These are phyloP conservation scores for Engystomops pustulosus DNA, from an alignment of 2,113 vertebrate species.

Conservation along the genomic window DNA sequence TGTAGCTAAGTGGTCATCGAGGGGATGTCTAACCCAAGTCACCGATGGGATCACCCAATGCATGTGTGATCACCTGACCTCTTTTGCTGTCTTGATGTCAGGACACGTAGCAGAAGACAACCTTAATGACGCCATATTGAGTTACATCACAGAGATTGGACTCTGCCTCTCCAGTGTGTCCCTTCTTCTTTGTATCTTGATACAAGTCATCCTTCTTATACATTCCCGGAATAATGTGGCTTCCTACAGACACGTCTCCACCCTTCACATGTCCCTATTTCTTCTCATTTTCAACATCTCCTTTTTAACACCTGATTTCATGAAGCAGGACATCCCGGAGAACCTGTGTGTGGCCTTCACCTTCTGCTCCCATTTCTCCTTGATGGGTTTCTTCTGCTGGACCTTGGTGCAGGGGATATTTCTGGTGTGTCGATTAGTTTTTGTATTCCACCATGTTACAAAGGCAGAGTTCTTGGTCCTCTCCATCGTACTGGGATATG, in stretches of 20 bases:
- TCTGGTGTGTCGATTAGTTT: neutral
- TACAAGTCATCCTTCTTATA: neutral
- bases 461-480: slow-evolving; percentile 19
- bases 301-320: neutral
- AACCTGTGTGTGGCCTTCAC: neutral
- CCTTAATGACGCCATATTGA: neutral
- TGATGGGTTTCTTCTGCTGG: slow-evolving; percentile 28
- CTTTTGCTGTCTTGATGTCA: slow-evolving; percentile 32
- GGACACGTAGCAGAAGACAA: neutral
- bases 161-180: slow-evolving; percentile 26
- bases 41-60: neutral
- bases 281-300: neutral
- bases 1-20: neutral
- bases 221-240: neutral
- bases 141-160: neutral
- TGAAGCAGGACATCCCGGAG: neutral
- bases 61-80: neutral
- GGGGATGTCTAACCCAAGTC: slow-evolving; percentile 12
- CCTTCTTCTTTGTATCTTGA: neutral
- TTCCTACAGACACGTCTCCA: slow-evolving; percentile 31
- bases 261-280: neutral
- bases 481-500: neutral
- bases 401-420: slow-evolving; percentile 21
- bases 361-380: slow-evolving; percentile 5
- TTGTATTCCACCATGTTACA: slow-evolving; percentile 43